These are phyloP conservation scores for Prionailurus bengalensis DNA, from an alignment of 2,113 vertebrate species.

Conservation along the genomic window DNA sequence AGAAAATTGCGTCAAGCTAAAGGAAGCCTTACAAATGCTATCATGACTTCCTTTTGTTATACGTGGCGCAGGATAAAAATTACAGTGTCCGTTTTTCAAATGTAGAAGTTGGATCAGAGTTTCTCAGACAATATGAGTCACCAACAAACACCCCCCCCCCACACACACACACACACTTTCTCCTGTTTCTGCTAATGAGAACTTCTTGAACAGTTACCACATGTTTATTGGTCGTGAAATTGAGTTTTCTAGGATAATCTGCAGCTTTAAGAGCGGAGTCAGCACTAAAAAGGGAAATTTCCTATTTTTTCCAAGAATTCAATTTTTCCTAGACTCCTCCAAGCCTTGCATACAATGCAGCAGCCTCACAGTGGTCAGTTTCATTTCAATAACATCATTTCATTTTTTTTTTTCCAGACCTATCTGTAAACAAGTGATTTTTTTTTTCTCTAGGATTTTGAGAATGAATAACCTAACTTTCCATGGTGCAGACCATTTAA, in stretches of 20 bases:
- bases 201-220: background rate
- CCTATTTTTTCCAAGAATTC: constrained; percentile 70
- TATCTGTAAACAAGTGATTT: constrained; percentile 89
- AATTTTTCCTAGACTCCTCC: constrained; percentile 85
- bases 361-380: constrained; percentile 93
- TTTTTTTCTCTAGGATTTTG: constrained; percentile 84
- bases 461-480: constrained; percentile 89
- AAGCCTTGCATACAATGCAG: constrained; percentile 93
- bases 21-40: constrained; percentile 78
- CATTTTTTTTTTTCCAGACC: constrained; percentile 90
- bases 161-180: background rate
- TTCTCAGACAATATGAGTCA: background rate
- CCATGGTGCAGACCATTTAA: constrained; percentile 90
- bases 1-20: constrained; percentile 75
- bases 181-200: constrained; percentile 32
- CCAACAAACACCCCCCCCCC: background rate
- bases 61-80: constrained; percentile 68
- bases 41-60: constrained; percentile 71
- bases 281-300: constrained; percentile 71
- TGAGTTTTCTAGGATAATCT: constrained; percentile 90
- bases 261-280: constrained; percentile 88
- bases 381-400: constrained; percentile 89
- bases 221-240: background rate
- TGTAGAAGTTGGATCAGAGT: constrained; percentile 57
- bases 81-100: constrained; percentile 68